Base-by-base conservation (phyloP, 2,797 vertebrate genomes). In the Agapornis canus region DNA sequence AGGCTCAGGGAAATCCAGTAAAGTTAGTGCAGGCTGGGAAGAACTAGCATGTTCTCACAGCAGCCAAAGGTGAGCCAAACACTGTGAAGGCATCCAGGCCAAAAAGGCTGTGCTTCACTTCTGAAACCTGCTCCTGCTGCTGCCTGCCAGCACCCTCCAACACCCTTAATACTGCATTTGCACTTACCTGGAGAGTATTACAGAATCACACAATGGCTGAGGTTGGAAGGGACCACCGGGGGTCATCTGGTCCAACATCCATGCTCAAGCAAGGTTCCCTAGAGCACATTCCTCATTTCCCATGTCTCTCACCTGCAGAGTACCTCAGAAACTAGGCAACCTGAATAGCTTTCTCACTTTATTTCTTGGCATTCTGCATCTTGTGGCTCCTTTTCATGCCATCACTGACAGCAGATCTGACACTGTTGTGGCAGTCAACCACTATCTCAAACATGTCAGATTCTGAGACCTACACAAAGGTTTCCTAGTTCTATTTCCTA, bases 381-480 rank as follows among this genome's bases (percentile, higher is more conserved):
- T 52, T 2, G 0, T 29, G 22, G 32, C 19, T 71, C 31, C 57
- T 82, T 59, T 27, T n/a, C 40, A 54, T 29, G 31, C 8, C 47
- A 21, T n/a, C 48, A 32, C n/a, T 26, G 17, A 68, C 32, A 37
- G 76, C 63, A 86, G 27, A 45, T 27, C 11, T 29, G 31, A 65
- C 2, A 3, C 11, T 42, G 13, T 6, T 51, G 21, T 20, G 19
- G 23, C 2, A 2, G 37, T 54, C 47, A 65, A 32, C 16, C 19
- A 32, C 23, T 22, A 27, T 7, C 22, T 47, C 0, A 0, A 35
- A 25, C 3, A 3, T 9, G 20, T 32, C n/a, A 22, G 13, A 54
- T 70, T 59, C 42, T 18, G 27, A 82, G 22, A 52, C 35, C 51
- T 48, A 37, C 27, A 37, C 23, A 32, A 71, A 21, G 15, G 52